Conservation (phyloP, 2,888 invertebrate species). For the Folsomia manolachei region DNA sequence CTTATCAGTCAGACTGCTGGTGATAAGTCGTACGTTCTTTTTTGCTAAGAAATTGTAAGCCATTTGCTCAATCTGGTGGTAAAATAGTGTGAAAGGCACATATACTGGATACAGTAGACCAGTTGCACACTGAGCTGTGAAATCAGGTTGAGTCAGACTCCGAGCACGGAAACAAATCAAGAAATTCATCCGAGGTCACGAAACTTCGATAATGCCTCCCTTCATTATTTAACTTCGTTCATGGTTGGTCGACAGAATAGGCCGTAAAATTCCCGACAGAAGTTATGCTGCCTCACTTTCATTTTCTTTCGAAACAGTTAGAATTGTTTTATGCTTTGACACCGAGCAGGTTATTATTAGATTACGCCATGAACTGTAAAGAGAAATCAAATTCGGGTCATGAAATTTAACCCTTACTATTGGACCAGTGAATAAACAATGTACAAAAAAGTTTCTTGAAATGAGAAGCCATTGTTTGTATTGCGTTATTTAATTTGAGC, state of each 20-base stretch:
- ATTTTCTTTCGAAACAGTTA: background rate
- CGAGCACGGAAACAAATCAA: too few relatives aligned
- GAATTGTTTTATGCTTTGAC: background rate
- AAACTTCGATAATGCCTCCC: background rate
- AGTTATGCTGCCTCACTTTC: too few relatives aligned
- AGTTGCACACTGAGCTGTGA: background rate
- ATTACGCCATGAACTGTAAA: too few relatives aligned
- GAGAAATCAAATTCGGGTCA: background rate
- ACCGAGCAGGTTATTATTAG: too few relatives aligned
- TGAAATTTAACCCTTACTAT: too few relatives aligned
- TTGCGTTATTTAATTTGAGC: background rate
- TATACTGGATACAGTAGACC: background rate
- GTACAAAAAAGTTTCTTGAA: background rate
- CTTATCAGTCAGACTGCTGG: background rate
- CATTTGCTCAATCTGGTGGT: background rate
- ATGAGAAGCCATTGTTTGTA: background rate
- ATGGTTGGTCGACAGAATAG: background rate
- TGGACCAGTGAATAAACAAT: background rate
- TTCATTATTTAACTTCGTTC: background rate
- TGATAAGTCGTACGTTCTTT: too few relatives aligned
- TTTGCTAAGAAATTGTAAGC: background rate
- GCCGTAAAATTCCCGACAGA: background rate
- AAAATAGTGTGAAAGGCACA: background rate
- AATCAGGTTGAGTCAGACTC: too few relatives aligned
- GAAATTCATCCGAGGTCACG: background rate